A percentile compares a stretch with the other conserved stretches of the same genome.
Conservation (phyloP, 2,113 vertebrate species). For the Ictalurus furcatus region DNA sequence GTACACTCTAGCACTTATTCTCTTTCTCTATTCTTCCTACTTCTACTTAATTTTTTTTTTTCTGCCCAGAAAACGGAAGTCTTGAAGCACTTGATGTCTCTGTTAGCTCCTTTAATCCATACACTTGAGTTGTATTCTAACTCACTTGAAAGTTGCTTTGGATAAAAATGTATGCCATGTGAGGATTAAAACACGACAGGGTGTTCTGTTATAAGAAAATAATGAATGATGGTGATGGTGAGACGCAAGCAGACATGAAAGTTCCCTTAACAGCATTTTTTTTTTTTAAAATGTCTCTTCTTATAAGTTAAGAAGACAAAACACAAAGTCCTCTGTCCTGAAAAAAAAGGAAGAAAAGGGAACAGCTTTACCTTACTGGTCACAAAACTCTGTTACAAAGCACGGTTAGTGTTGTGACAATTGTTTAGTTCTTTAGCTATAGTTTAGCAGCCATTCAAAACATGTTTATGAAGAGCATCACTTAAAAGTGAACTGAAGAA, state of each 20-base stretch:
- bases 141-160: not conserved
- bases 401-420: not conserved
- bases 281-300: no score
- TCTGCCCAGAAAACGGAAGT: not conserved
- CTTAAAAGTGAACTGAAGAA: constrained; percentile 44
- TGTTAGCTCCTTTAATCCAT: not conserved
- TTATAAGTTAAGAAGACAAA: not conserved
- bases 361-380: not conserved
- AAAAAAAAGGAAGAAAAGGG: not conserved
- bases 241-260: not conserved
- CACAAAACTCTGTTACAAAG: not conserved
- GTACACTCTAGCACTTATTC: not conserved
- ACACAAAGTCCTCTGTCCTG: not conserved
- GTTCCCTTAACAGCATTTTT: not conserved
- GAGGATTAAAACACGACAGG: not conserved
- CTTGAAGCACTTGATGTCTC: not conserved
- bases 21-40: not conserved
- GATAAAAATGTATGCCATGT: not conserved
- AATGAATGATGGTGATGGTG: not conserved
- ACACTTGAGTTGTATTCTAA: not conserved
- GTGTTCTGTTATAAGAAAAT: not conserved
- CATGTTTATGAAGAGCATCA: constrained; percentile 22
- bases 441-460: constrained; percentile 6
- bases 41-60: not conserved
- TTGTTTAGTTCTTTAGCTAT: not conserved